Evolutionary conservation across 2,113 vertebrate genomes (phyloP).

Genomic region (Hepsetus odoe): DNA sequence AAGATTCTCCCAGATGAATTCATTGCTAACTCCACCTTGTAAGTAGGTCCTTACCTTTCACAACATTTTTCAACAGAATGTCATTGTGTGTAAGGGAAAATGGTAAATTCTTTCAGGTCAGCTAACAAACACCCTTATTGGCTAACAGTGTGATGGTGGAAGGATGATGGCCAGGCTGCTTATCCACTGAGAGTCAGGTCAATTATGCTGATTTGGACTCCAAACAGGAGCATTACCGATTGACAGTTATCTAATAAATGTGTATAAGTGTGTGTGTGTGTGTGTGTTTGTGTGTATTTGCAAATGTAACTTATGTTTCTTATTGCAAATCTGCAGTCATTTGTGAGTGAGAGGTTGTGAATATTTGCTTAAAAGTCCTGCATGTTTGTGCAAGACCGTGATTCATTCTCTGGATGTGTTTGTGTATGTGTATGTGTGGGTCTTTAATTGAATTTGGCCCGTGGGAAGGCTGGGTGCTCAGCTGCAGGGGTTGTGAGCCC

Average conservation of each 20-base stretch:
- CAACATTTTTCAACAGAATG: no score
- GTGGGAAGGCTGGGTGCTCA: constrained; percentile 17
- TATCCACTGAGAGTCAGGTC: no score
- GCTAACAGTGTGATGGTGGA: no score
- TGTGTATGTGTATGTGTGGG: constrained; percentile 34
- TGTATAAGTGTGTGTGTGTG: background rate
- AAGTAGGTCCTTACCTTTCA: no score
- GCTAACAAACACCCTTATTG: no score
- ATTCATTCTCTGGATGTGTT: constrained; percentile 17
- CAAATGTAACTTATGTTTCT: background rate
- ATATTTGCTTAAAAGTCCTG: constrained; percentile 13
- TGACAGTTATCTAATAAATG: background rate
- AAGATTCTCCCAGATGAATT: no score
- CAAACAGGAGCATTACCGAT: background rate
- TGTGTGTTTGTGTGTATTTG: background rate
- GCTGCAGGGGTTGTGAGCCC: constrained; percentile 30
- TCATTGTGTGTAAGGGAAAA: no score
- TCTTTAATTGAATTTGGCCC: constrained; percentile 37
- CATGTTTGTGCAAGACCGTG: background rate
- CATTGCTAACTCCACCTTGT: no score
- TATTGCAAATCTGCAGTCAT: background rate
- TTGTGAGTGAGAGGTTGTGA: background rate
- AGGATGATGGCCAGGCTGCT: no score
- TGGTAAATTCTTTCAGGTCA: no score
- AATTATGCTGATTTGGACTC: no score